Evolutionary conservation across 2,888 invertebrate genomes (phyloP), one percentile per base, ranked within the genome.

Genomic region (Ophraella communa): DNA sequence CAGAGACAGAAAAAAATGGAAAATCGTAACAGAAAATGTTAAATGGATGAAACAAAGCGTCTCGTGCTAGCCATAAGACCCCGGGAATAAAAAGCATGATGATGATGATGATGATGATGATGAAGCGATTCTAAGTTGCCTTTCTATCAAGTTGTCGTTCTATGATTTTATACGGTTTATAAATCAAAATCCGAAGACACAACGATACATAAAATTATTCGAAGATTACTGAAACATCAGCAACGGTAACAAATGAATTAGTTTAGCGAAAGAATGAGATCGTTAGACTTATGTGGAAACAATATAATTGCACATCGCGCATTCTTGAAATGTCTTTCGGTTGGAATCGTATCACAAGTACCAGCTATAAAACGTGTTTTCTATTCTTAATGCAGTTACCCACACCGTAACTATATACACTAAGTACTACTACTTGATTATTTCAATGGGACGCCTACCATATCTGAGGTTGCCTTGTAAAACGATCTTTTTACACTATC

Each of bases 351-450:
- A 69, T 70, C 67, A 65, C 65, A 64, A 67, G 61, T 65, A 69
- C 47, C 66, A 66, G 68, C 70, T 56, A 71, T 71, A 69, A 72
- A 71, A 72, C 69, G 67, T 71, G 70, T 70, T 69, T 69, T 68
- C 70, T 69, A 66, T 68, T 65, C 54, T 67, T 70, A 66, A 70
- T 68, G 69, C 62, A 44, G 58, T 69, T 71, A 67, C 71, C 70
- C 68, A 73, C 69, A 71, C 67, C 63, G 70, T 72, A 72, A 72
- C 61, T 56, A 65, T 66, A 69, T 69, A 68, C n/a, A n/a, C 66
- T 62, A 64, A 64, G 59, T 64, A 58, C 55, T 55, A 69, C 73
- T 71, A 71, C 73, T 62, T 71, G 68, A 67, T 71, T 70, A 71
- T 73, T 71, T 67, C 67, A 69, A 67, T 67, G 69, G 65, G 61